Base-by-base conservation (phyloP, 2,797 vertebrate genomes). In the Chlorospingus semifuscus region DNA sequence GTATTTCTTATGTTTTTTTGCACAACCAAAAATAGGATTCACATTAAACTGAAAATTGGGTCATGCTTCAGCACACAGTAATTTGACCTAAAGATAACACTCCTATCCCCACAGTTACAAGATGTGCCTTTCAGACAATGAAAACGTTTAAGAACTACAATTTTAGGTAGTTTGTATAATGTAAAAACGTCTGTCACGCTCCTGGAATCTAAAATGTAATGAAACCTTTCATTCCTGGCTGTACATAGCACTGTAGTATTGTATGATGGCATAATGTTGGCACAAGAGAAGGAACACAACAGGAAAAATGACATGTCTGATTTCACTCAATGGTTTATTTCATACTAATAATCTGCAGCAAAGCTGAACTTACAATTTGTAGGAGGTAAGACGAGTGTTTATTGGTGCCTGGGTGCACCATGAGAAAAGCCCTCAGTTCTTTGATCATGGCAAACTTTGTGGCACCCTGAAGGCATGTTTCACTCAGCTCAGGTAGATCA, bases 1-100 rank as follows among this genome's bases (percentile, higher is more conserved):
- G 14, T 81, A 89, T 64, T 93, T 93, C 69, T 79, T 91, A 13
- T 53, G 17, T 20, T 79, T 93, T 92, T 94, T 91, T 53, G 55
- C 53, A 88, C 72, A 86, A 66, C 41, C 77, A 37, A 87, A 97
- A 96, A 90, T 39, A 95, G 89, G 81, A 87, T 94, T 94, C 96
- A 47, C 53, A 94, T 95, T 97, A 94, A 97, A 94, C 53, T 59
- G 77, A 95, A 97, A 97, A 96, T 90, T 90, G 81, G 79, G 87
- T 94, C 91, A 90, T 83, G 93, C 87, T 97, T 97, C 89, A 95
- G 64, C 66, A 94, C 80, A 95, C 86, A 95, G 89, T 97, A 96
- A 97, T 97, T 97, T 97, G 92, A 97, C 94, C 93, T 94, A 96
- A 97, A 97, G 95, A 96, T 93, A 97, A 96, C 70, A 95, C 90